These are phyloP conservation scores for Prietella phreatophila DNA, from an alignment of 2,113 vertebrate species.

Conservation along the genomic window DNA sequence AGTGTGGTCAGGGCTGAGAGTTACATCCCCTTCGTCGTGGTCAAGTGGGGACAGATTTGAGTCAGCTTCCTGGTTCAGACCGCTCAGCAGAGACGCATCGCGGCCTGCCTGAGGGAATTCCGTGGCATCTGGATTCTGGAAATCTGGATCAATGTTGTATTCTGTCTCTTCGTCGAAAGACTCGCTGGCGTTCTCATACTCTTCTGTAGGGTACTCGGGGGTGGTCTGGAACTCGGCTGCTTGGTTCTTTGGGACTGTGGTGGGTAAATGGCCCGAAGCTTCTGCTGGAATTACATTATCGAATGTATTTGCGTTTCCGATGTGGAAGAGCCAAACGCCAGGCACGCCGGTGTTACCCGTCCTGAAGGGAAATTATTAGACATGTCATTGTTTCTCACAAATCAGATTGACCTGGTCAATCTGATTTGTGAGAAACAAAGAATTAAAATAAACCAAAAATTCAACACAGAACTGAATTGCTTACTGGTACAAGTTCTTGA, in stretches of 20 bases:
- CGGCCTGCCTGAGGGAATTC: conserved; percentile 31
- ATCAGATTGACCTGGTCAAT: too few species aligned
- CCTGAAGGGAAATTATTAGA: conserved; percentile 64
- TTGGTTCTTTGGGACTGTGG: neutral
- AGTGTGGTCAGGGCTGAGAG: conserved; percentile 1
- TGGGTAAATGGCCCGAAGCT: conserved; percentile 39
- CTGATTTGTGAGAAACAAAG: neutral
- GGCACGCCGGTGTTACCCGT: conserved; percentile 81
- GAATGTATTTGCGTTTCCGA: conserved; percentile 75
- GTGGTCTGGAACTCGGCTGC: conserved; percentile 51
- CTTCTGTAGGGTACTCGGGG: conserved; percentile 60
- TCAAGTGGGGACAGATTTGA: conserved; percentile 11
- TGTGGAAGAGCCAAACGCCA: conserved; percentile 90
- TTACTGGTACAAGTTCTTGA: conserved; percentile 87
- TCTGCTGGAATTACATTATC: conserved; percentile 77
- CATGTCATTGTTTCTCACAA: too few species aligned
- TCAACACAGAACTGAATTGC: conserved; percentile 41
- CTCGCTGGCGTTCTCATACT: conserved; percentile 65
- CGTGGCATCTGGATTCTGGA: conserved; percentile 52
- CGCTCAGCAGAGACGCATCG: conserved; percentile 6
- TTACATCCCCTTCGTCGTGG: conserved; percentile 14
- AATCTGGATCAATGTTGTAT: conserved; percentile 58
- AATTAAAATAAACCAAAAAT: neutral
- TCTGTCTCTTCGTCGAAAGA: conserved; percentile 61
- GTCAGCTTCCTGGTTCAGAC: neutral